Evolutionary conservation across 2,797 vertebrate genomes (phyloP), one percentile per base, ranked within the genome.

Genomic region (Pitangus sulphuratus): DNA sequence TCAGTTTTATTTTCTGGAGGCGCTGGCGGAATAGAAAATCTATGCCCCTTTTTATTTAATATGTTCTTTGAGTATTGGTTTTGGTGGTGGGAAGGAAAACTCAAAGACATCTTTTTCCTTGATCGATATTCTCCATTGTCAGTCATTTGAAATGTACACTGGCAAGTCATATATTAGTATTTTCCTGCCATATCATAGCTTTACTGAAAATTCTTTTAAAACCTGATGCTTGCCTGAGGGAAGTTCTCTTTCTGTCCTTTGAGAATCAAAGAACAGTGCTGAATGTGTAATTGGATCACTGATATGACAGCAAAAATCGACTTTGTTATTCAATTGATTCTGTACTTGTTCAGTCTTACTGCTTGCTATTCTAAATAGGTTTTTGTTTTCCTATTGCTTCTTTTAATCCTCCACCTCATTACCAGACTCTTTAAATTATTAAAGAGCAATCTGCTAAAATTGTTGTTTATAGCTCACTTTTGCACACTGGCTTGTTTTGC

Each of bases 351-450:
- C 76, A 75, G 0, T 87, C 48, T 80, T 74, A 44, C 42, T 64
- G 47, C 90, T 96, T 79, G 70, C 81, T 87, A 62, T 91, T 92
- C 60, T 87, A 93, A 96, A 92, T 68, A 60, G 54, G 50, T 91
- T 91, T 97, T 89, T 93, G 39, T 69, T 94, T 93, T 93, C 75
- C n/a, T 87, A 15, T 88, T 80, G 65, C 82, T 70, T 89, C 85
- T 96, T 79, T 88, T 84, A 94, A 91, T 93, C 28, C 37, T 92
- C 39, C 40, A 94, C 72, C 84, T 94, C 84, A 87, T 91, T 88
- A 81, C 58, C 68, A 84, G 87, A 39, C 40, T 85, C 25, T 31
- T 88, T 94, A 78, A 92, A 39, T 96, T 93, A 96, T 94, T 97
- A 87, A 61, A 86, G 75, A 78, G 20, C 17, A 8, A 96, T 94